phyloP scores from a whole-genome alignment of 2,113 vertebrate genomes.

The Xenopus borealis region DNA sequence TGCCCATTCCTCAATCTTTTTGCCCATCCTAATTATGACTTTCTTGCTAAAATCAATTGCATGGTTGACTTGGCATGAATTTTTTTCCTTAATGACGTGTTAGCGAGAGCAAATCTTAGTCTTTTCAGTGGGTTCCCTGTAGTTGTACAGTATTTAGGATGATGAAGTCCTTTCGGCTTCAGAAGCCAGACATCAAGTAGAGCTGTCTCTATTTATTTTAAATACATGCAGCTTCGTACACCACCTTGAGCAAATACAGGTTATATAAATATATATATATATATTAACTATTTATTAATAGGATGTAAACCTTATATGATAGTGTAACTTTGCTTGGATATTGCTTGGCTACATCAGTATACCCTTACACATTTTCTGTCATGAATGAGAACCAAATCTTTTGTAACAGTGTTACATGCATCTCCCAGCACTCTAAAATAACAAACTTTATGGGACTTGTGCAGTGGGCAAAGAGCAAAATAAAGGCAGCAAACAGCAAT shows the following conservation, averaged over 20 bases:
- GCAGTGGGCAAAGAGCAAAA: too few species aligned
- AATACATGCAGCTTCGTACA: neutral
- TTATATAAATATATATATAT: too few species aligned
- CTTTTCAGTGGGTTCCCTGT: constrained; percentile 12
- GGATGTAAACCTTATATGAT: too few species aligned
- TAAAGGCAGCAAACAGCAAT: too few species aligned
- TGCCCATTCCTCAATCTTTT: constrained; percentile 27
- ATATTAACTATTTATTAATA: too few species aligned
- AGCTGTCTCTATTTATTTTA: neutral
- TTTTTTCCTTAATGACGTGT: constrained; percentile 42
- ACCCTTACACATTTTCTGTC: too few species aligned
- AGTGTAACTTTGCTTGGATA: too few species aligned
- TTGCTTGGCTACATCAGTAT: too few species aligned
- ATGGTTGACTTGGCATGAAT: constrained; percentile 41
- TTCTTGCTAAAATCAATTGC: constrained; percentile 38
- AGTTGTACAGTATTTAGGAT: constrained; percentile 27
- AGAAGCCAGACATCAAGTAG: neutral
- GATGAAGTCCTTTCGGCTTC: constrained; percentile 16
- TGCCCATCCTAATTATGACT: constrained; percentile 38
- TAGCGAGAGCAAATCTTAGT: constrained; percentile 19
- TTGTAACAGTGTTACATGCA: too few species aligned
- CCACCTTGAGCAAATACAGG: neutral
- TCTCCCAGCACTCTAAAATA: too few species aligned
- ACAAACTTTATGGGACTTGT: too few species aligned
- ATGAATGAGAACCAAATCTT: too few species aligned